Base-by-base conservation (phyloP, 2,888 invertebrate species). In the Oasisia sp. region DNA sequence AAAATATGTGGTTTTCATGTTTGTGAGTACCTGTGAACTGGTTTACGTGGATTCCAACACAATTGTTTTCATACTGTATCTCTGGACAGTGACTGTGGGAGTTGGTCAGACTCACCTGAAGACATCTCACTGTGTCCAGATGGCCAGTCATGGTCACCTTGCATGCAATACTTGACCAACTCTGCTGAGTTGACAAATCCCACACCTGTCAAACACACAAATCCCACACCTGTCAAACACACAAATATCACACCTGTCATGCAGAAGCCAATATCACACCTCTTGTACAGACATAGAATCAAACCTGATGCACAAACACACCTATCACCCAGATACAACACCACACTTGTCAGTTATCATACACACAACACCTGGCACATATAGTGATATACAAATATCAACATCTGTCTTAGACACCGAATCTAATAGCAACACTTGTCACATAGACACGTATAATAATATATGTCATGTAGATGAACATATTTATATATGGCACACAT, bases 141-240 rank as follows among this genome's bases (percentile, higher is more conserved):
- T 97, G 97, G 4, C 97, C 97, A 44, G 96, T 95, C 97, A 97
- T 97, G n/a, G 97, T 97, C 56, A 96, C 97, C 93, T 96, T 97
- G 94, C 97, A 97, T 1, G 97, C 97, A 92, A 97, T 97, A 93
- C 97, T 97, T 27, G 94, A 92, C 94, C 94, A 94, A 56, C 92
- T 93, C 89, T 93, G 93, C 92, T 99, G 99, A 0, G 99, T 98
- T 0, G 99, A 99, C 93, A 99, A 96, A 97, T 99, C 99, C 99
- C 99, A 99, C 32, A 99, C 97, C 94, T 94, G 90, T 56, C 32
- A 91, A 32, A 92, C 27, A 92, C 91, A 91, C 32, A 50, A 12
- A 50, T 50, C 7, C 8, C 32, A 89, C 32, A 89, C 32, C 9
- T 32, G 19, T 32, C 32, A 89, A 1, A 58, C 56, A 92, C 91